phyloP scores from a whole-genome alignment of 2,888 invertebrate genomes.

The Dromius quadrimaculatus region DNA sequence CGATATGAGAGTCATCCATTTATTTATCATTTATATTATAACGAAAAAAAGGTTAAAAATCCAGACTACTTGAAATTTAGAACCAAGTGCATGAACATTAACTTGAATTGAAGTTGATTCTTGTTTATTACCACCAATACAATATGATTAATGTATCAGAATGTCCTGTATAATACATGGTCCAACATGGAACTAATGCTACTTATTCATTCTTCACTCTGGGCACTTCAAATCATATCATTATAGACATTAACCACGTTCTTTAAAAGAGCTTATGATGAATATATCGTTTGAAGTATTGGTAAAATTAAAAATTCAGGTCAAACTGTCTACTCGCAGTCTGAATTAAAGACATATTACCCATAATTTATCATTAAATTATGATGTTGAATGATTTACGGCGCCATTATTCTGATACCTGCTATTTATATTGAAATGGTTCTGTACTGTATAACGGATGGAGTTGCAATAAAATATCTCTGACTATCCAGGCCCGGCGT shows the following conservation, averaged over 20 bases:
- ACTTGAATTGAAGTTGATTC: conserved; percentile 6
- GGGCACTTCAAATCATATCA: background rate
- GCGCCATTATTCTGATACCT: conserved; percentile 5
- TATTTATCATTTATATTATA: too few relatives aligned
- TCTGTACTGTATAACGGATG: background rate
- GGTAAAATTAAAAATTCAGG: conserved; percentile 33
- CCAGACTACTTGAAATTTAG: too few relatives aligned
- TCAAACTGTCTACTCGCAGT: conserved; percentile 21
- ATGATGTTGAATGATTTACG: conserved; percentile 14
- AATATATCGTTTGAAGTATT: conserved; percentile 26
- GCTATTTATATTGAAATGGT: conserved; percentile 17
- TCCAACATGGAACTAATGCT: conserved; percentile 22
- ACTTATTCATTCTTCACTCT: conserved; percentile 14
- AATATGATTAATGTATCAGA: conserved; percentile 20
- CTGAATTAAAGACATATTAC: conserved; percentile 30
- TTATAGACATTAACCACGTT: conserved; percentile 15
- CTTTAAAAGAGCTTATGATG: conserved; percentile 10
- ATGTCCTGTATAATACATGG: background rate
- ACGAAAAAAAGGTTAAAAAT: too few relatives aligned
- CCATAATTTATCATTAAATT: conserved; percentile 21
- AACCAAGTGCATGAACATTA: too few relatives aligned
- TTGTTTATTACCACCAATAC: background rate
- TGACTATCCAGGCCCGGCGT: background rate
- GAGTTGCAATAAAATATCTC: background rate
- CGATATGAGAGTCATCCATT: too few relatives aligned